phyloP scores from a whole-genome alignment of 2,888 invertebrate genomes.

The Gibbula magus region DNA sequence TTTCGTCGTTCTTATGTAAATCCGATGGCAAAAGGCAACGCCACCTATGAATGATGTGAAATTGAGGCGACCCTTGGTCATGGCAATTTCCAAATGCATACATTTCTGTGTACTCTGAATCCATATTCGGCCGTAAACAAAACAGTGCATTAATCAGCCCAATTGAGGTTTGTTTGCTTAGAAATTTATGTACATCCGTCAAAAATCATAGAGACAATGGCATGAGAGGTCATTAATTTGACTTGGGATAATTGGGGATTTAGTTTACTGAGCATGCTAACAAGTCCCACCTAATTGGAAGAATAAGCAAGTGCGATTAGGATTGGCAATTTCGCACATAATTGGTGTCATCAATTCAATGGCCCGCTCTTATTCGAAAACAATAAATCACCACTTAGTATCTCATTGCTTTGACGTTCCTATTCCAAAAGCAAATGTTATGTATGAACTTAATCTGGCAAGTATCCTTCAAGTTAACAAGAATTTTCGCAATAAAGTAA shows the following conservation, averaged over 20 bases:
- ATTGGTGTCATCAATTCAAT: conserved; percentile 46
- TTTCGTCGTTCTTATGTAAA: conserved; percentile 22
- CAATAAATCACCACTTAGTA: conserved; percentile 57
- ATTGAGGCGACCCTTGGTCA: not conserved
- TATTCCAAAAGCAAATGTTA: conserved; percentile 28
- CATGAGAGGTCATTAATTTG: conserved; percentile 27
- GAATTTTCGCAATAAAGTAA: conserved; percentile 21
- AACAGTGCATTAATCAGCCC: conserved; percentile 20
- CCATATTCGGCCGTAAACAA: conserved; percentile 20
- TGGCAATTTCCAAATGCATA: conserved; percentile 12
- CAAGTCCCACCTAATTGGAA: conserved; percentile 37
- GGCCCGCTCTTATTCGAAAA: conserved; percentile 54
- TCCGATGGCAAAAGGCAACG: conserved; percentile 3
- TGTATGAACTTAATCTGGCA: conserved; percentile 24
- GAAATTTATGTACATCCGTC: conserved; percentile 23
- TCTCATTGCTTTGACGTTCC: conserved; percentile 20
- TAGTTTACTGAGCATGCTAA: conserved; percentile 25
- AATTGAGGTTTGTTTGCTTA: conserved; percentile 6
- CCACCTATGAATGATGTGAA: not conserved
- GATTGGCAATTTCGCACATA: conserved; percentile 32
- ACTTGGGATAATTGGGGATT: conserved; percentile 25
- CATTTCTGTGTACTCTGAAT: not conserved
- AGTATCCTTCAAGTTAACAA: conserved; percentile 23
- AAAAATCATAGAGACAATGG: conserved; percentile 19
- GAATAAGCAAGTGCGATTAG: conserved; percentile 26